phyloP scores from a whole-genome alignment of 1,140 invertebrate species.

The Steinernema khuongi region DNA sequence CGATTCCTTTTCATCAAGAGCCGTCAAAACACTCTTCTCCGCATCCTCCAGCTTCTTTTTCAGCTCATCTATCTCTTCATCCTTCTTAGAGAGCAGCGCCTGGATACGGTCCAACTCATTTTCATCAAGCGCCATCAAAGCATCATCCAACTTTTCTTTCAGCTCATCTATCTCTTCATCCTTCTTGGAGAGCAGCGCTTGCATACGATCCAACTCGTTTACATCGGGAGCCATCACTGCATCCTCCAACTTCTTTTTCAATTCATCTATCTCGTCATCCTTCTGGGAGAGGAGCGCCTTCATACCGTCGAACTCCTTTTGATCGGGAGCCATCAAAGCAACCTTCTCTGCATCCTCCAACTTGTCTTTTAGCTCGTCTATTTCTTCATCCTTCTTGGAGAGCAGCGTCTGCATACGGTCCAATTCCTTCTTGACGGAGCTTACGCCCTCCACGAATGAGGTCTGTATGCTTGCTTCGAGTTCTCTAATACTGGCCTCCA shows the following conservation, averaged over 20 bases:
- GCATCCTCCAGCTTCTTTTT: background rate
- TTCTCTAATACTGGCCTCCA: slow-evolving; percentile 8
- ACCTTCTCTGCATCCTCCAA: background rate
- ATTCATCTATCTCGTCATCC: no score
- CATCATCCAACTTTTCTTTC: background rate
- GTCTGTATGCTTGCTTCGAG: background rate
- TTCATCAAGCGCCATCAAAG: background rate
- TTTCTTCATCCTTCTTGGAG: no score
- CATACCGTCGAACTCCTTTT: background rate
- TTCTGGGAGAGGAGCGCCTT: no score
- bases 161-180: background rate
- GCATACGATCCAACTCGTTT: no score
- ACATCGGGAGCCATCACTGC: no score
- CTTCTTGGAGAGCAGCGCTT: background rate
- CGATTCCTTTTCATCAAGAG: background rate
- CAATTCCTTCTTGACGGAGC: background rate
- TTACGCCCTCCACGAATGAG: background rate
- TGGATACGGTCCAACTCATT: background rate
- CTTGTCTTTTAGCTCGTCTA: background rate
- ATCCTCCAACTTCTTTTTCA: no score
- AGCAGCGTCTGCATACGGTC: no score
- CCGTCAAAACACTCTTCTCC: background rate
- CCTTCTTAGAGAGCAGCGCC: no score
- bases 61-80: no score
- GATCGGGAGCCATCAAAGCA: no score